A percentile compares a stretch with the other conserved stretches of the same genome.
Conservation (phyloP, 2,797 vertebrate species). For the Macropus fuliginosus region DNA sequence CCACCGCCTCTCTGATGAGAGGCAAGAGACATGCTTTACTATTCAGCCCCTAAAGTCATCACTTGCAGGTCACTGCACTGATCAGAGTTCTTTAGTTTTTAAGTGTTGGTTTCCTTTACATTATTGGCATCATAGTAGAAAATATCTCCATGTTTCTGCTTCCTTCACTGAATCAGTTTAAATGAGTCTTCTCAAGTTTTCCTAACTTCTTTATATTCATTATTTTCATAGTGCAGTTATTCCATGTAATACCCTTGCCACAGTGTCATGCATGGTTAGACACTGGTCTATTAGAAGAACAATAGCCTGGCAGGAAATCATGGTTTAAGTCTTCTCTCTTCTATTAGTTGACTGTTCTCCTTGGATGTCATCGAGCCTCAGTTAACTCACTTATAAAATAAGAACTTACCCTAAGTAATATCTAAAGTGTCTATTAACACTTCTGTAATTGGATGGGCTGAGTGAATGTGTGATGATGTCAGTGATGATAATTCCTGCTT, state of each 20-base stretch:
- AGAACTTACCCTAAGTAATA: neutral
- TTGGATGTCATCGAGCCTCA: neutral
- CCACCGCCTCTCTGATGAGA: neutral
- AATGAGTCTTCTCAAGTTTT: neutral
- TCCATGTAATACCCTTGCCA: no score
- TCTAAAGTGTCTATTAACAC: neutral
- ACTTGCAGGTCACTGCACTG: neutral
- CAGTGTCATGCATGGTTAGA: neutral
- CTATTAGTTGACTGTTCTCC: no score
- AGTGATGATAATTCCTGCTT: neutral
- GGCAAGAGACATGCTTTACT: neutral
- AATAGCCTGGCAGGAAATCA: neutral
- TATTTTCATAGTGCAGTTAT: neutral
- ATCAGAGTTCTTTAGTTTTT: neutral
- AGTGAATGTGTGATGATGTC: neutral
- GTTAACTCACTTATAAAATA: neutral
- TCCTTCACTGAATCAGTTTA: neutral
- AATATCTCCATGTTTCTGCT: neutral
- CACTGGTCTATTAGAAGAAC: neutral
- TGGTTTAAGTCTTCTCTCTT: neutral
- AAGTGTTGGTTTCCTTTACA: neutral
- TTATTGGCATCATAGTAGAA: neutral
- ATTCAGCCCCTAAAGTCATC: neutral
- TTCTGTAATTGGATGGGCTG: neutral
- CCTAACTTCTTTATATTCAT: neutral